Base-by-base conservation (phyloP, 2,888 invertebrate genomes). In the Drosophila mayaguana region DNA sequence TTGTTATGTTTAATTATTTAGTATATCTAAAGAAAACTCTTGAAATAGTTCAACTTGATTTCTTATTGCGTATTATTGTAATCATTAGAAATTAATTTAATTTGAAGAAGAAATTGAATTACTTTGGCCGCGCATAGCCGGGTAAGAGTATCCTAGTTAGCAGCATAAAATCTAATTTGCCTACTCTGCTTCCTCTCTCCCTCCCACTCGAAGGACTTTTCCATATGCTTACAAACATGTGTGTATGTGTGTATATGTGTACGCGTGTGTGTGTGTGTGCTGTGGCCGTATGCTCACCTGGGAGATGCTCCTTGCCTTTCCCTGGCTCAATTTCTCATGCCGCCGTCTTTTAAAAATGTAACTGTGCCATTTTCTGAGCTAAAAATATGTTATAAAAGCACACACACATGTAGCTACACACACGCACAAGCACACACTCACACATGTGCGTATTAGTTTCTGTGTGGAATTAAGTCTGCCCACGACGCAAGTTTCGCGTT, bases 341-440 rank as follows among this genome's bases (percentile, higher is more conserved):
- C 34, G 18, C 14, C 48, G 54, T 43, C 60, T 67, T 59, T 76
- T 60, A 56, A 65, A 80, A 81, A 69, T 72, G 75, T 75, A 88
- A 88, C 80, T 64, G 90, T 88, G 80, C 65, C 73, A 88, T 78
- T 72, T 72, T 54, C 50, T 62, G 63, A 28, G 67, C 88, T 89
- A 85, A 89, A 89, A 83, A 89, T 83, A 89, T 81, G 66, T 60
- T 51, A 25, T 63, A 63, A 55, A 53, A 72, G 59, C 65, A 64
- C 43, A 55, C 50, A 32, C 14, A 62, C 38, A 28, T 28, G 8
- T 20, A 43, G 6, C 3, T 2, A 25, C n/a, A 55, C 63, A 65
- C 45, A 53, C 28, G 3, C 28, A 59, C 45, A 25, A 22, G 8
- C 61, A 40, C 40, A 40, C n/a, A 8, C 38, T 40, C 16, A 40